These are phyloP conservation scores for Allygus modestus DNA, from an alignment of 2,888 invertebrate genomes.

Conservation along the genomic window DNA sequence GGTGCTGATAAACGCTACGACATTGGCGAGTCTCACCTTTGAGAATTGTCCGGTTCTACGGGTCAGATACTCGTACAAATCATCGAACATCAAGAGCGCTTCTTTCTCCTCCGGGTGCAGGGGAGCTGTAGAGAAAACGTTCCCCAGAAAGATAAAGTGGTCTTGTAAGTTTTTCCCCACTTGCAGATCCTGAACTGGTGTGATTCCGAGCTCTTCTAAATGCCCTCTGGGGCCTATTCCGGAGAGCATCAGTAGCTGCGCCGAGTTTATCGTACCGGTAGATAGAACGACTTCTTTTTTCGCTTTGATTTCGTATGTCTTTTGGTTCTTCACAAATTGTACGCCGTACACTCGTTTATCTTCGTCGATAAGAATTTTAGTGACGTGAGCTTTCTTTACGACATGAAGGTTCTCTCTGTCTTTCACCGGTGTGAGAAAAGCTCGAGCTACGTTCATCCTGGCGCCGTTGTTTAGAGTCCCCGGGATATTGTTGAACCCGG, in stretches of 20 bases:
- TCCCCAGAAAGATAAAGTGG: conserved; percentile 66
- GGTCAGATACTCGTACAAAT: conserved; percentile 74
- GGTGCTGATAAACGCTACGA: conserved; percentile 79
- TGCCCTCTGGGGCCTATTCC: conserved; percentile 69
- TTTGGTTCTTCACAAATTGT: conserved; percentile 77
- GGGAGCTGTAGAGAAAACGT: conserved; percentile 62
- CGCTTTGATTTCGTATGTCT: conserved; percentile 77
- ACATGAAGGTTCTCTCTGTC: conserved; percentile 71
- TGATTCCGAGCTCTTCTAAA: conserved; percentile 66
- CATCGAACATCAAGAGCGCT: conserved; percentile 68
- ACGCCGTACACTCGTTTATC: conserved; percentile 77
- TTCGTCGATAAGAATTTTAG: conserved; percentile 69
- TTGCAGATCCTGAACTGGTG: conserved; percentile 65
- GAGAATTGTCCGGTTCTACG: conserved; percentile 75
- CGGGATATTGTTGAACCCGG: conserved; percentile 80
- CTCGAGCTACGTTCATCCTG: conserved; percentile 74
- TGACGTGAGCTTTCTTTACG: conserved; percentile 70
- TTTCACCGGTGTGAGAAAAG: conserved; percentile 70
- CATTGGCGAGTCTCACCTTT: conserved; percentile 75
- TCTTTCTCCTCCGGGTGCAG: conserved; percentile 71
- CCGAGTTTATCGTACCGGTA: conserved; percentile 68
- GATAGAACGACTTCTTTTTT: conserved; percentile 73
- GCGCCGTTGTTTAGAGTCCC: conserved; percentile 81
- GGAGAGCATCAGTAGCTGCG: conserved; percentile 70
- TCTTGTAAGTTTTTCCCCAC: conserved; percentile 69